A percentile compares a stretch with the other conserved stretches of the same genome.
phyloP scores from a whole-genome alignment of 2,113 vertebrate genomes.

The Anser cygnoides region DNA sequence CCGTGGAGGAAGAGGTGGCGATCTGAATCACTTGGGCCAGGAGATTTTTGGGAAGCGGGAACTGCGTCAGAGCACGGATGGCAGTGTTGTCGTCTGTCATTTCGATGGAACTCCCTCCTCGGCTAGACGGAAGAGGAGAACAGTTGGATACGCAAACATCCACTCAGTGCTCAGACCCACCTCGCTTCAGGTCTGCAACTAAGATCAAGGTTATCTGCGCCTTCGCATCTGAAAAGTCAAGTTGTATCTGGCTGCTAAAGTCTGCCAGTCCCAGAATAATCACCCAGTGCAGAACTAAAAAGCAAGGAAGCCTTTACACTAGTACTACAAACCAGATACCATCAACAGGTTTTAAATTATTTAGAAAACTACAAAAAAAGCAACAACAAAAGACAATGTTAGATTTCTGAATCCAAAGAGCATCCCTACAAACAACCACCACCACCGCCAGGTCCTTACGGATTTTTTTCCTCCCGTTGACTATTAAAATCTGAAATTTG shows the following conservation, averaged over 20 bases:
- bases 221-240: background rate
- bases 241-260: background rate
- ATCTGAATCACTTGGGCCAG: slow-evolving; percentile 88
- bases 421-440: background rate
- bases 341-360: background rate
- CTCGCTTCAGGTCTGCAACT: background rate
- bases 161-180: background rate
- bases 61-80: slow-evolving; percentile 83
- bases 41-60: slow-evolving; percentile 89
- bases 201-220: too few species aligned
- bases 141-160: rapidly evolving
- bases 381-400: background rate
- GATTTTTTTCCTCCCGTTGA: background rate
- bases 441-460: background rate
- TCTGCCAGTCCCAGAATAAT: background rate
- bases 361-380: background rate
- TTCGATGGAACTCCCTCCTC: slow-evolving; percentile 72
- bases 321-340: background rate
- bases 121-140: background rate
- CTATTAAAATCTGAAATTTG: background rate
- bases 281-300: background rate
- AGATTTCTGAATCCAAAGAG: background rate
- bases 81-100: slow-evolving; percentile 76
- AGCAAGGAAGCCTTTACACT: background rate
- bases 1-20: slow-evolving; percentile 83